These are phyloP conservation scores for Tetragonula clypearis DNA, from an alignment of 1,140 invertebrate genomes.

Conservation along the genomic window DNA sequence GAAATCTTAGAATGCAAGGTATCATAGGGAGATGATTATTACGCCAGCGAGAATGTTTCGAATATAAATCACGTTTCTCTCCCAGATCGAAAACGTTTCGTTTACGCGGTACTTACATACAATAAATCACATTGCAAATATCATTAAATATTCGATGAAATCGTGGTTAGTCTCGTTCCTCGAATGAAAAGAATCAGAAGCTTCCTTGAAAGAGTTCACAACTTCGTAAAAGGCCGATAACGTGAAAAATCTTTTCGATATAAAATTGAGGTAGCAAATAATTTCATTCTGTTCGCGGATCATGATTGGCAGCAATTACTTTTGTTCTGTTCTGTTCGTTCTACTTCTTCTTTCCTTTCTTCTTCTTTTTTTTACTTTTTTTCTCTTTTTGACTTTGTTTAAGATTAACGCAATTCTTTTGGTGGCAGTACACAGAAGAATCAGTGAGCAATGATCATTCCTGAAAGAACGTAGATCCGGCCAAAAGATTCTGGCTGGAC, in stretches of 20 bases:
- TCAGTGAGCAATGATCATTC: slow-evolving; percentile 37
- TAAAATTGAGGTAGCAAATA: slow-evolving; percentile 66
- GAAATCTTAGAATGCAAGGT: neutral
- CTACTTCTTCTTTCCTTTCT: neutral
- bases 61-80: neutral
- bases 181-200: slow-evolving; percentile 14
- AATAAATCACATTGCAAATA: neutral
- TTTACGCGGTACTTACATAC: neutral
- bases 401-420: slow-evolving; percentile 27
- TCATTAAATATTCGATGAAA: neutral
- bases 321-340: neutral
- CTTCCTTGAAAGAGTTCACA: neutral
- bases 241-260: slow-evolving; percentile 25
- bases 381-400: neutral
- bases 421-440: slow-evolving; percentile 43
- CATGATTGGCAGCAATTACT: slow-evolving; percentile 46
- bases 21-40: neutral
- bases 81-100: neutral
- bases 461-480: slow-evolving; percentile 3
- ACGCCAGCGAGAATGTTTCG: neutral
- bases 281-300: slow-evolving; percentile 50
- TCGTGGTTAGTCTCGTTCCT: neutral
- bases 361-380: neutral
- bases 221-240: slow-evolving; percentile 24
- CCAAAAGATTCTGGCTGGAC: slow-evolving; percentile 16